Conservation (phyloP, 2,888 invertebrate species). For the Galerucella calmariensis region DNA sequence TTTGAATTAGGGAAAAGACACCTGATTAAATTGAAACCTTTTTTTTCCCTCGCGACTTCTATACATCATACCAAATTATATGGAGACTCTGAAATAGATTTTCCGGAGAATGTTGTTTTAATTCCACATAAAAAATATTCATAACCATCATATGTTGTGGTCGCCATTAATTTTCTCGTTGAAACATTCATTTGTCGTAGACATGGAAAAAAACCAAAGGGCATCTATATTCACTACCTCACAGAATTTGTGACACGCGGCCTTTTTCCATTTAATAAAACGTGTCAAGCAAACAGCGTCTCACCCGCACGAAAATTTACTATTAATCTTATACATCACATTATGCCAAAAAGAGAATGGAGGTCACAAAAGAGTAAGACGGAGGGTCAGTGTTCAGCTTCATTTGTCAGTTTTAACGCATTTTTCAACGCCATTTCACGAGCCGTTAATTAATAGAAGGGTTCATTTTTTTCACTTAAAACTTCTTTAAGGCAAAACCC, state of each 20-base stretch:
- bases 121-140: too few species aligned
- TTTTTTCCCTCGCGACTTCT: too few species aligned
- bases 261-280: constrained; percentile 42
- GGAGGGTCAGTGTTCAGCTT: constrained; percentile 40
- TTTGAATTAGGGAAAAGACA: too few species aligned
- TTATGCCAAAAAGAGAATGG: constrained; percentile 39
- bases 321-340: constrained; percentile 49
- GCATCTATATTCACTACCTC: constrained; percentile 35
- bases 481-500: constrained; percentile 22
- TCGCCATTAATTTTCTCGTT: constrained; percentile 19
- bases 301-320: constrained; percentile 47
- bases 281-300: constrained; percentile 43
- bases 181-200: constrained; percentile 20
- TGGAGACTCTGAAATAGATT: too few species aligned
- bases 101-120: too few species aligned
- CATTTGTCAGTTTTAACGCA: constrained; percentile 41
- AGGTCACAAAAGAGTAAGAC: constrained; percentile 38
- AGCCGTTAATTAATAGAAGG: constrained; percentile 31
- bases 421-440: constrained; percentile 40
- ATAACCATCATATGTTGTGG: too few species aligned
- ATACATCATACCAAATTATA: too few species aligned
- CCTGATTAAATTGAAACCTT: too few species aligned
- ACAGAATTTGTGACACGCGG: constrained; percentile 36
- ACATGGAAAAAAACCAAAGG: constrained; percentile 16
- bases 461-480: constrained; percentile 33